These are phyloP conservation scores for Colletes latitarsis DNA, from an alignment of 1,140 invertebrate species.

Conservation along the genomic window DNA sequence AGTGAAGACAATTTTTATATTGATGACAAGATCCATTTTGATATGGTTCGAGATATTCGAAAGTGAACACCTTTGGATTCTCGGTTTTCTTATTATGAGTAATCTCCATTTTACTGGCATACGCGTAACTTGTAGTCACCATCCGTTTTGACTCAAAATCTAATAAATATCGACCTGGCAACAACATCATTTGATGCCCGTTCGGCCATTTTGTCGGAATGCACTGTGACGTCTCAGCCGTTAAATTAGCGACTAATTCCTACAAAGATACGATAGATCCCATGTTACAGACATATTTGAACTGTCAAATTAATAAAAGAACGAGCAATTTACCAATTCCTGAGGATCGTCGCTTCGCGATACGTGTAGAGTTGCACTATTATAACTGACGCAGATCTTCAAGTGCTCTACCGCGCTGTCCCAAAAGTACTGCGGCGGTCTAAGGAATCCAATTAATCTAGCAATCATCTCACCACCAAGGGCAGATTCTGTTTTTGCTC, in stretches of 20 bases:
- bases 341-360: conserved; percentile 78
- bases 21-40: conserved; percentile 88
- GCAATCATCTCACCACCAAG: conserved; percentile 88
- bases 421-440: conserved; percentile 87
- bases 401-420: conserved; percentile 85
- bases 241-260: conserved; percentile 85
- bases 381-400: conserved; percentile 88
- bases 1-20: conserved; percentile 93
- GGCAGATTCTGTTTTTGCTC: conserved; percentile 84
- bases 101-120: conserved; percentile 90
- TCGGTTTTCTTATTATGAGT: conserved; percentile 87
- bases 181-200: conserved; percentile 82
- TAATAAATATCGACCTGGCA: conserved; percentile 84
- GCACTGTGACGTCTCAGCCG: conserved; percentile 86
- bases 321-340: conserved; percentile 63
- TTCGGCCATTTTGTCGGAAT: conserved; percentile 80
- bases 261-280: conserved; percentile 50
- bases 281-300: neutral
- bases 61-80: conserved; percentile 90
- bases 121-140: conserved; percentile 79
- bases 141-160: conserved; percentile 86
- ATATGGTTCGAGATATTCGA: conserved; percentile 94
- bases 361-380: conserved; percentile 83
- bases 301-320: conserved; percentile 28
- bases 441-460: conserved; percentile 89